Evolutionary conservation across 2,888 invertebrate genomes (phyloP).

Genomic region (Agrotis clavis): DNA sequence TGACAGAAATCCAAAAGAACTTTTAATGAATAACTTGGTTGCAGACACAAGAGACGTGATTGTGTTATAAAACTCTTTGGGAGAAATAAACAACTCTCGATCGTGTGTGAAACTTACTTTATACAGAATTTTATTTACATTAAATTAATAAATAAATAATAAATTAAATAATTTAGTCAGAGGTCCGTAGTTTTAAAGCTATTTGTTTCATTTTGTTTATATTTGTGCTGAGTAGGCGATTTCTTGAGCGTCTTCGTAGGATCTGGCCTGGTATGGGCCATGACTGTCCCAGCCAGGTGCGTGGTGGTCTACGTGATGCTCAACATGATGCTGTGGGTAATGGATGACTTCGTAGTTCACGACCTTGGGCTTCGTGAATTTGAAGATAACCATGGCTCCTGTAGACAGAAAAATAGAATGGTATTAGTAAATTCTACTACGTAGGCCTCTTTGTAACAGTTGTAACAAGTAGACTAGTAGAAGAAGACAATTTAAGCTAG

Average conservation of each 20-base stretch:
- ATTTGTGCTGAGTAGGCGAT: slow-evolving; percentile 91
- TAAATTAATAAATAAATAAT: slow-evolving; percentile 84
- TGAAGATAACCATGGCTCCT: slow-evolving; percentile 96
- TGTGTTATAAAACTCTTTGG: slow-evolving; percentile 46
- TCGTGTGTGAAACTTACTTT: slow-evolving; percentile 84
- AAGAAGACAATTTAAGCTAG: no score
- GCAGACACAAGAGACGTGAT: slow-evolving; percentile 42
- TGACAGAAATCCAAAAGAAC: slow-evolving; percentile 41
- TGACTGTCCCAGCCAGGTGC: slow-evolving; percentile 90
- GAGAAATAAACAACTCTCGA: slow-evolving; percentile 68
- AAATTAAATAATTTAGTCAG: slow-evolving; percentile 87
- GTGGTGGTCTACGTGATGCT: slow-evolving; percentile 92
- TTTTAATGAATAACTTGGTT: slow-evolving; percentile 21
- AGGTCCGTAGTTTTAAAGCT: slow-evolving; percentile 84
- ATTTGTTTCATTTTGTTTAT: slow-evolving; percentile 72
- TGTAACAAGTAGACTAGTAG: no score
- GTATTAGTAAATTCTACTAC: not conserved
- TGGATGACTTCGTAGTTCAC: slow-evolving; percentile 97
- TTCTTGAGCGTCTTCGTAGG: slow-evolving; percentile 90
- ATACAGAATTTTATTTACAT: slow-evolving; percentile 87
- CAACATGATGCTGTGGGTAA: slow-evolving; percentile 94
- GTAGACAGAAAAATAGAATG: slow-evolving; percentile 40
- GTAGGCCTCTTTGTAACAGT: not conserved
- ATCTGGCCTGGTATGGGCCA: slow-evolving; percentile 92
- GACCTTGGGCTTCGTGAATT: slow-evolving; percentile 96